These are phyloP conservation scores for Esox masquinongy DNA, from an alignment of 2,797 vertebrate species.

Conservation along the genomic window DNA sequence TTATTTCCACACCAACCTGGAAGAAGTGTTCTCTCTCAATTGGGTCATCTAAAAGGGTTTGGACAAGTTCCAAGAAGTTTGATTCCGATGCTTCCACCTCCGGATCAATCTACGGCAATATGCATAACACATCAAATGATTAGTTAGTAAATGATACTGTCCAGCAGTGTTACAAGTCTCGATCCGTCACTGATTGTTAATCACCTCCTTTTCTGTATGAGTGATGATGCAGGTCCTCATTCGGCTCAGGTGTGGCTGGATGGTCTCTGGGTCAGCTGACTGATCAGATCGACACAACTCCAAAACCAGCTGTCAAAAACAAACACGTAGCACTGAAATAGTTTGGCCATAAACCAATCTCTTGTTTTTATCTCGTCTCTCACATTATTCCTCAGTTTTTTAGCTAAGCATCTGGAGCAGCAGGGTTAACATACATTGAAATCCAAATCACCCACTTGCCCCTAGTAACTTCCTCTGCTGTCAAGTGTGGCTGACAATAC, in stretches of 20 bases:
- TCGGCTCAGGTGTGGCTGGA: conserved; percentile 14
- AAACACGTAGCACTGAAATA: background rate
- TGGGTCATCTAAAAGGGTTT: conserved; percentile 2
- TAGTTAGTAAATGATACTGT: background rate
- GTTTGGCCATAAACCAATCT: background rate
- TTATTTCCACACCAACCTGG: conserved; percentile 3
- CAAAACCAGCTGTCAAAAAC: conserved; percentile 21
- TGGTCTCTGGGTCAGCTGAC: conserved; percentile 1
- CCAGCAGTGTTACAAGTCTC: background rate
- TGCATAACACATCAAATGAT: background rate
- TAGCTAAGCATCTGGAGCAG: no score
- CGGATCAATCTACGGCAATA: conserved; percentile 3
- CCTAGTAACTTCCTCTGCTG: no score
- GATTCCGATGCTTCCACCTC: background rate
- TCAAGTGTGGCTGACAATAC: no score
- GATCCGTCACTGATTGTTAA: background rate
- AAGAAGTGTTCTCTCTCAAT: conserved; percentile 1
- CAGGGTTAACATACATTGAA: no score
- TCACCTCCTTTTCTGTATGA: conserved; percentile 14
- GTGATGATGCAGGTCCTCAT: background rate
- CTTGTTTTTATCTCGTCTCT: no score
- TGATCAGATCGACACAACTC: conserved; percentile 17
- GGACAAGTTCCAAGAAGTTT: background rate
- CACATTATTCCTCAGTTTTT: no score
- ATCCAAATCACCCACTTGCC: no score